Percentiles rank a stretch among this genome's conserved stretches.
Conservation (phyloP, 1,140 invertebrate genomes). For the Eriosoma lanigerum region DNA sequence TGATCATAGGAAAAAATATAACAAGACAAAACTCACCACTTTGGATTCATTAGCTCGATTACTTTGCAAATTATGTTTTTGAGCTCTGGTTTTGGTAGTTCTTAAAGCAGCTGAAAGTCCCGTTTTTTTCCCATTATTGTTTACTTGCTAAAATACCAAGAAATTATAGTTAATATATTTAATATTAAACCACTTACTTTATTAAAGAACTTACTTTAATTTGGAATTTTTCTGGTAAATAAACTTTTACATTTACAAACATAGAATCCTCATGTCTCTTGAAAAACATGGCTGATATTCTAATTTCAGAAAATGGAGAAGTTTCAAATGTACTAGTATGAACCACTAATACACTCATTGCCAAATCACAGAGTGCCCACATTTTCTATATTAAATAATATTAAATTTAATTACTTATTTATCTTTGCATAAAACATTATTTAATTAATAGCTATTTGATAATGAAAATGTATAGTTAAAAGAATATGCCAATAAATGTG, state of each 20-base stretch:
- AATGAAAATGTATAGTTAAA: no score
- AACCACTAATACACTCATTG: slow-evolving; percentile 82
- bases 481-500: no score
- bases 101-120: slow-evolving; percentile 35
- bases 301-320: slow-evolving; percentile 80
- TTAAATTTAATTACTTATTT: neutral
- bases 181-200: neutral
- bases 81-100: slow-evolving; percentile 26
- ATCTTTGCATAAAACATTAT: no score
- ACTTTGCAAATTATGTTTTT: slow-evolving; percentile 32
- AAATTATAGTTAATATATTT: neutral
- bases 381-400: slow-evolving; percentile 74
- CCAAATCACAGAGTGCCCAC: slow-evolving; percentile 93
- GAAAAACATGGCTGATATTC: slow-evolving; percentile 85
- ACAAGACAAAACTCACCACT: slow-evolving; percentile 9
- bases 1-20: no score
- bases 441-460: no score
- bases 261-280: slow-evolving; percentile 68
- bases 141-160: slow-evolving; percentile 30
- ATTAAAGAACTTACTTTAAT: slow-evolving; percentile 51
- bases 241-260: slow-evolving; percentile 68
- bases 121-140: slow-evolving; percentile 45
- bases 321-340: slow-evolving; percentile 85
- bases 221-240: slow-evolving; percentile 60
- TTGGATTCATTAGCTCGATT: slow-evolving; percentile 38